These are phyloP conservation scores for Fopius arisanus DNA, from an alignment of 1,140 invertebrate genomes.

Conservation along the genomic window DNA sequence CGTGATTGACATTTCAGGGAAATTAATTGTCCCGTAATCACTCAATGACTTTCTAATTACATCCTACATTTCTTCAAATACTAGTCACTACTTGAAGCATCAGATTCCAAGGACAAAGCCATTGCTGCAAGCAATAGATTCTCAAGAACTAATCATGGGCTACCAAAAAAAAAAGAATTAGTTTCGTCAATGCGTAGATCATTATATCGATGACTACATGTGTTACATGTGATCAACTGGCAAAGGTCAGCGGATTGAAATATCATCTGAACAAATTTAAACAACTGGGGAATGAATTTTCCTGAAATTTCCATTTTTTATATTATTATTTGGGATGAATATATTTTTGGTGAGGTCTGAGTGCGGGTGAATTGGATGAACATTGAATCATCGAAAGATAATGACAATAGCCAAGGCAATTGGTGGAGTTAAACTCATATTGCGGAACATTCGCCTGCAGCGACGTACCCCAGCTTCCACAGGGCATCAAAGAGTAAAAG, in stretches of 20 bases:
- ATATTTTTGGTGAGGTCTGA: too few species aligned
- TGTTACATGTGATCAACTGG: not conserved
- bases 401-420: not conserved
- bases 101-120: not conserved
- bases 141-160: not conserved
- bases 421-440: not conserved
- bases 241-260: not conserved
- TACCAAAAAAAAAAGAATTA: not conserved
- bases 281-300: not conserved
- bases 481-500: not conserved
- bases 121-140: not conserved
- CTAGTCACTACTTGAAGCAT: not conserved
- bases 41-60: slow-evolving; percentile 25
- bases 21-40: not conserved
- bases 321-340: too few species aligned
- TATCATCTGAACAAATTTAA: too few species aligned
- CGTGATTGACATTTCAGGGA: not conserved
- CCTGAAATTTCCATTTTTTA: too few species aligned
- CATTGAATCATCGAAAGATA: not conserved
- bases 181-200: not conserved
- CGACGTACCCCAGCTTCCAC: not conserved
- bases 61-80: not conserved
- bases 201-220: not conserved
- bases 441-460: slow-evolving; percentile 30
- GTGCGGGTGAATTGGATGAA: too few species aligned